A percentile compares a stretch with the other conserved stretches of the same genome.
phyloP scores from a whole-genome alignment of 1,140 invertebrate genomes.

The Drosophila miranda region DNA sequence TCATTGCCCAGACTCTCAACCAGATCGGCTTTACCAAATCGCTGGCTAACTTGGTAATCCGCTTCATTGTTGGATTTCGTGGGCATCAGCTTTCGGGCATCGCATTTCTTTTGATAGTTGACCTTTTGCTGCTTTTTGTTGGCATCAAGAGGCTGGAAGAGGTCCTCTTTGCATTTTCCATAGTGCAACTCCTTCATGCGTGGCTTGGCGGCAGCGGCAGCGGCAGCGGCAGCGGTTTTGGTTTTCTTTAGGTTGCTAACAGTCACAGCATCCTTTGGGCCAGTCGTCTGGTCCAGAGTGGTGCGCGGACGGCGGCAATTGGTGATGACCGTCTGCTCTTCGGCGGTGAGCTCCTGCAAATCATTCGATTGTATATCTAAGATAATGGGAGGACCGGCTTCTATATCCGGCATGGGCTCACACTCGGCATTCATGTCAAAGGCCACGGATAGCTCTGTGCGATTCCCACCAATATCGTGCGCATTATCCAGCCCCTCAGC shows the following conservation, averaged over 20 bases:
- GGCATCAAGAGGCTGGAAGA: conserved; percentile 57
- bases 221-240: no score
- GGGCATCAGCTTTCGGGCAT: conserved; percentile 75
- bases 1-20: conserved; percentile 28
- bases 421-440: no score
- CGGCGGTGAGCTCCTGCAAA: no score
- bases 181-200: conserved; percentile 54
- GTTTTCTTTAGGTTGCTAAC: no score
- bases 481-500: no score
- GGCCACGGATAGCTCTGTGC: no score
- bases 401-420: no score
- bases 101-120: conserved; percentile 80
- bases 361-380: no score
- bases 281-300: conserved; percentile 38
- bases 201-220: conserved; percentile 19
- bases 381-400: no score
- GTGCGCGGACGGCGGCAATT: no score
- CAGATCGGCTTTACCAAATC: conserved; percentile 40
- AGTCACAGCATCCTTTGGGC: conserved; percentile 2
- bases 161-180: conserved; percentile 48
- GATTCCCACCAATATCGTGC: no score
- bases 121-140: conserved; percentile 63
- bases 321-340: no score
- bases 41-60: conserved; percentile 51
- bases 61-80: conserved; percentile 60